A percentile compares a stretch with the other conserved stretches of the same genome.
These are phyloP conservation scores for Mionectes macconnelli DNA, from an alignment of 2,113 vertebrate species.

Conservation along the genomic window DNA sequence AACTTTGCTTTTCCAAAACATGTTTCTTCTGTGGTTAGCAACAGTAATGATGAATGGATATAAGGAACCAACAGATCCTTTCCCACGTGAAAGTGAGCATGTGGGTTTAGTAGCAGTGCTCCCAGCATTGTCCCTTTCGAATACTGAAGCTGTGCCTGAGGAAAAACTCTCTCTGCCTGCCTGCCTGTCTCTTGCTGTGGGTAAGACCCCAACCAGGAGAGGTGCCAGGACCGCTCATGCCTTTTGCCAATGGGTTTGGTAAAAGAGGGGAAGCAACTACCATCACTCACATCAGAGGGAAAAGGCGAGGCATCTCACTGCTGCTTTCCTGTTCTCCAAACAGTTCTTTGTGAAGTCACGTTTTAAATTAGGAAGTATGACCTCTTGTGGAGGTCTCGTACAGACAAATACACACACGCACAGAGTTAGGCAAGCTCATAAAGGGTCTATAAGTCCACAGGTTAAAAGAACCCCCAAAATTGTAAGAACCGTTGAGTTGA, in stretches of 20 bases:
- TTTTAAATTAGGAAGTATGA: accelerated
- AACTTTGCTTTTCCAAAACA: neutral
- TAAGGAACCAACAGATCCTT: neutral
- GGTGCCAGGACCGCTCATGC: accelerated
- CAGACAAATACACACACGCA: neutral
- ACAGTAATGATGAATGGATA: neutral
- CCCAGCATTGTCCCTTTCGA: neutral
- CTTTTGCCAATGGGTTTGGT: neutral
- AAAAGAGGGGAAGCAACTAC: neutral
- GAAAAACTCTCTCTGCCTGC: neutral
- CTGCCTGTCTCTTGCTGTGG: neutral
- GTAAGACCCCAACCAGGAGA: neutral
- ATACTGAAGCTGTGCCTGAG: neutral
- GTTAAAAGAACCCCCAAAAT: neutral
- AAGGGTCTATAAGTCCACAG: neutral
- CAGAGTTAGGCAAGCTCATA: neutral
- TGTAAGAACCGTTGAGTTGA: neutral
- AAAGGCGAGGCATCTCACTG: neutral
- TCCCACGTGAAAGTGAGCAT: neutral
- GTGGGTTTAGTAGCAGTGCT: neutral
- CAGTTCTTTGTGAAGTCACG: neutral
- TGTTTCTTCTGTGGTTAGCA: neutral
- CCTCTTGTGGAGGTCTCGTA: neutral
- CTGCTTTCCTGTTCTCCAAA: neutral
- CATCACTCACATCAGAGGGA: neutral